Conservation (phyloP, 1,140 invertebrate species). For the Nymphalis io region DNA sequence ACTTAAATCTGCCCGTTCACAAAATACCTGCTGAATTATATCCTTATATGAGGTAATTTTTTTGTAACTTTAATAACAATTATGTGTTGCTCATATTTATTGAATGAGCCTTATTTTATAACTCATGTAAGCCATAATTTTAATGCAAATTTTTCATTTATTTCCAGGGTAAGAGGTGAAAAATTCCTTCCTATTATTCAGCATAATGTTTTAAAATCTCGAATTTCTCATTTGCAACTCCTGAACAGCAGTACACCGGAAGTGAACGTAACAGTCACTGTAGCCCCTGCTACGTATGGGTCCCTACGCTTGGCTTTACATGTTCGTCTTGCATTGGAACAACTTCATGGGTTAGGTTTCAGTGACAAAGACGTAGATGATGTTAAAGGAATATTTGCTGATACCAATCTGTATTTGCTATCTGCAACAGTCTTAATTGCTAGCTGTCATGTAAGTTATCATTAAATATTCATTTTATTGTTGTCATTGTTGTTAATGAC, state of each 20-base stretch:
- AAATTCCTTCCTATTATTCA: conserved; percentile 92
- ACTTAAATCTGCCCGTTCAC: conserved; percentile 81
- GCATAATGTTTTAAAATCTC: conserved; percentile 90
- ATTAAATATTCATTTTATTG: conserved; percentile 6
- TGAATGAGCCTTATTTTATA: no score
- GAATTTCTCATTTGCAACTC: conserved; percentile 87
- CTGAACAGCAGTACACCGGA: conserved; percentile 81
- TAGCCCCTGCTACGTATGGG: conserved; percentile 85
- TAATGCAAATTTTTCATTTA: not conserved
- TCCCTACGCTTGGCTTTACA: conserved; percentile 89
- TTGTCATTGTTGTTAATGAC: conserved; percentile 6
- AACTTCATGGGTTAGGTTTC: conserved; percentile 90
- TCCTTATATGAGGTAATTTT: conserved; percentile 80
- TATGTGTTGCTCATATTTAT: no score
- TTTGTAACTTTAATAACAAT: conserved; percentile 24
- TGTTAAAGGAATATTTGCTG: conserved; percentile 97
- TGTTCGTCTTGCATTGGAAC: conserved; percentile 89
- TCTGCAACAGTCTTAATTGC: conserved; percentile 95
- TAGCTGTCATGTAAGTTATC: conserved; percentile 93
- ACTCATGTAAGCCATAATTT: not conserved
- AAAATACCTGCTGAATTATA: conserved; percentile 84
- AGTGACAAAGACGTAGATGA: conserved; percentile 97
- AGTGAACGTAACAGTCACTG: conserved; percentile 82
- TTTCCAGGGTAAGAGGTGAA: conserved; percentile 82
- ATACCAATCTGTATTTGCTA: conserved; percentile 97